phyloP scores from a whole-genome alignment of 2,888 invertebrate genomes.

The Caenorhabditis afra region DNA sequence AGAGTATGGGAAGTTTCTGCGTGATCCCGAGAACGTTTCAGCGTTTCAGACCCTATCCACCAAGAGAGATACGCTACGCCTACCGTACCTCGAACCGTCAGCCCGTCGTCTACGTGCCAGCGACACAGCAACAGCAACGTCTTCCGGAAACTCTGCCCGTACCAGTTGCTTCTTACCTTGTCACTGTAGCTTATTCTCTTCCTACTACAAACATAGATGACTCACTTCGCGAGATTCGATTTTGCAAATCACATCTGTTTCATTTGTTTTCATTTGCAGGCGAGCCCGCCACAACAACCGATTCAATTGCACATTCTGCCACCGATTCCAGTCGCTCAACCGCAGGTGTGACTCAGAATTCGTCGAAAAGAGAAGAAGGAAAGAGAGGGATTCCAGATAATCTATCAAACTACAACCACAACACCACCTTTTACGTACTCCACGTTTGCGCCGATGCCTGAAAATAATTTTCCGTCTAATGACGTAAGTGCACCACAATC shows the following conservation, averaged over 20 bases:
- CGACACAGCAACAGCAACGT: conserved; percentile 28
- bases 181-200: conserved; percentile 55
- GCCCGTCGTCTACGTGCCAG: conserved; percentile 62
- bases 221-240: background rate
- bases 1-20: conserved; percentile 13
- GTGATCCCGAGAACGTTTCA: background rate
- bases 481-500: background rate
- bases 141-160: conserved; percentile 28
- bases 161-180: conserved; percentile 62
- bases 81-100: conserved; percentile 58
- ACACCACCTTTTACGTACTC: conserved; percentile 15
- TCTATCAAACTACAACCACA: conserved; percentile 29
- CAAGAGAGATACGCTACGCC: conserved; percentile 48
- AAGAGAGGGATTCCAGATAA: conserved; percentile 11
- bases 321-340: conserved; percentile 30
- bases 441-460: conserved; percentile 34
- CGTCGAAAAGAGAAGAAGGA: too few species aligned
- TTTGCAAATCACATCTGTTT: too few species aligned
- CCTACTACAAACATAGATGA: background rate
- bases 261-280: too few species aligned
- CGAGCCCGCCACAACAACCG: conserved; percentile 31
- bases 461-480: conserved; percentile 5
- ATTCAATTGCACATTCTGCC: conserved; percentile 47
- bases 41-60: conserved; percentile 47
- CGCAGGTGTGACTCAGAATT: background rate